Base-by-base conservation (phyloP, 2,797 vertebrate genomes). In the Hybognathus amarus region DNA sequence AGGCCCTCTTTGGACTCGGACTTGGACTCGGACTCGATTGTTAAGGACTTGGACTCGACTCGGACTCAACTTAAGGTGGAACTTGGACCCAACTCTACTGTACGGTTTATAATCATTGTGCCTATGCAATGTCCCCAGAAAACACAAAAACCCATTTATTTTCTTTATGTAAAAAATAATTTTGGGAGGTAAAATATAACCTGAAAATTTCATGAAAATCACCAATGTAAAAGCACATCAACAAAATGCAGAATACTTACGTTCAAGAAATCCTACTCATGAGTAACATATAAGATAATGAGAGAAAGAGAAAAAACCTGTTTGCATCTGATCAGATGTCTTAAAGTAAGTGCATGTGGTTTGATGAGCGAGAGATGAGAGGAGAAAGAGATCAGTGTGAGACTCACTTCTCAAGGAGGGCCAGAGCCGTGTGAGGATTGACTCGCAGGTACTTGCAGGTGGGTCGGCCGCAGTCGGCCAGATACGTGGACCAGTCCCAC, bases 401-500 rank as follows among this genome's bases (percentile, higher is more conserved):
- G n/a, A 96, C 97, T 97, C 88, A 99, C 98, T 99, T 99, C 79
- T 99, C 97, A 84, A 99, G 95, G 87, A 99, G 94, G 42, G 94
- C 82, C 82, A 99, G 95, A 0, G 98, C 97, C 0, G 96, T 97
- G 69, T 96, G 95, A 0, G 98, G 98, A 90, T 97, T 98, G 56
- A 99, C 98, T 0, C 97, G 93, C 77, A 99, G 97, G 87, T 99
- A 99, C 86, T 95, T 98, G 94, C 97, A 98, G 79, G 92, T 95
- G 38, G 97, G 94, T 42, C 97, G 97, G 0, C 98, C 97, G 0
- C 98, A 99, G 87, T 99, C 98, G 0, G 97, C 98, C 90, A 99
- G 90, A 89, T 99, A 99, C 0, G 96, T 97, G 0, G 97, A 97
- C 98, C 98, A 99, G 75, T 99, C 98, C 98, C 98, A 99, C 87